Evolutionary conservation across 1,140 invertebrate species (phyloP), one percentile per base, ranked within the genome.

Genomic region (Campoletis sonorensis): DNA sequence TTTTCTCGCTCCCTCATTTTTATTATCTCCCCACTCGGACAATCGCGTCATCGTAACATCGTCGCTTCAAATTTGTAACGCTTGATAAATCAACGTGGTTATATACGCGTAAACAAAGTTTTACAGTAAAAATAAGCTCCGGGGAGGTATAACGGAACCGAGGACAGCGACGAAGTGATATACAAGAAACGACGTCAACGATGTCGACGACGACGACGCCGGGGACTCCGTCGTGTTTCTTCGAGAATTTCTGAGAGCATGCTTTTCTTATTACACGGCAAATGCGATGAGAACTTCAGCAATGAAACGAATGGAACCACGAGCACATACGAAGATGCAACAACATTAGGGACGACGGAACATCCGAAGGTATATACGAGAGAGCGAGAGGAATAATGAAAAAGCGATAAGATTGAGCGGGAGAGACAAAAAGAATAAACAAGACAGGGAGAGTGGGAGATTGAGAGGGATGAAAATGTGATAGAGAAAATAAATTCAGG

Each of bases 271-370:
- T 45, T 75, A 54, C 71, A 70, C 4, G 23, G 21, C 5, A 64
- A 8, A 26, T 23, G 21, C 61, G 61, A 21, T 23, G 21, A 64
- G 49, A 75, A 26, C 27, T 23, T 26, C 16, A 75, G 49, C 73
- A 33, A 77, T 37, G 73, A 30, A 21, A 23, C 51, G 61, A 70
- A 79, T 68, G 23, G 54, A 72, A 51, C 79, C 84, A 76, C 70
- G 79, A 78, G 54, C 82, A 40, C 58, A 81, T 80, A 27, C 21
- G 78, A 86, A 85, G 61, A 58, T 78, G 76, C 71, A 81, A 83
- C 80, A 79, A 84, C 85, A 87, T 85, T 88, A 86, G 89, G 85
- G 86, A 86, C 85, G 81, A 85, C 84, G 82, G 86, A 87, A 86
- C 87, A 88, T 89, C 85, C 54, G 23, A 45, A 45, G 40, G 40